These are phyloP conservation scores for Drosophila differens DNA, from an alignment of 2,888 invertebrate genomes.

Conservation along the genomic window DNA sequence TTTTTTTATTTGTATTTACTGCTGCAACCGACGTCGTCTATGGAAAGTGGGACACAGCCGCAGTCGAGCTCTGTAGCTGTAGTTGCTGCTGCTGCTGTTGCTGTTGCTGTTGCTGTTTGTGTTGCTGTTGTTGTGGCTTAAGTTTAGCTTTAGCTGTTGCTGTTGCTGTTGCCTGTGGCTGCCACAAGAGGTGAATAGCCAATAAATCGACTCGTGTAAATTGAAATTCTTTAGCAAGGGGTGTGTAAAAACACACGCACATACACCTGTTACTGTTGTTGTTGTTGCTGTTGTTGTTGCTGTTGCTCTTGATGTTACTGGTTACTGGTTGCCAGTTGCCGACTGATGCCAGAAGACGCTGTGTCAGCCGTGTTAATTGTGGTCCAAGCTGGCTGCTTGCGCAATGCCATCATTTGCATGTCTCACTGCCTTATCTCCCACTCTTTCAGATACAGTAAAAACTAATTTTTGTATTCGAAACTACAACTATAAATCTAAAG, in stretches of 20 bases:
- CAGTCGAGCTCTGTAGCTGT: conserved; percentile 27
- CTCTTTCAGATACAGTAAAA: conserved; percentile 17
- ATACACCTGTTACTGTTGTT: conserved; percentile 63
- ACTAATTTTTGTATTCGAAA: background rate
- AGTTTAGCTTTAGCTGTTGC: background rate
- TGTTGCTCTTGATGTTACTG: conserved; percentile 18
- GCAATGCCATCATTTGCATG: conserved; percentile 70
- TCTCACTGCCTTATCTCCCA: conserved; percentile 19
- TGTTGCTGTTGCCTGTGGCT: conserved; percentile 28
- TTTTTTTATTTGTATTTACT: conserved; percentile 42
- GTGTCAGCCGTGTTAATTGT: conserved; percentile 53
- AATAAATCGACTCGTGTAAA: conserved; percentile 83
- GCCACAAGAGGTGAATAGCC: conserved; percentile 84
- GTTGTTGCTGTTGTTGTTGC: conserved; percentile 4
- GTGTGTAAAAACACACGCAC: conserved; percentile 39
- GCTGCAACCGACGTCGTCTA: conserved; percentile 57
- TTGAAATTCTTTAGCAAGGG: conserved; percentile 74
- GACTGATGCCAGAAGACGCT: conserved; percentile 30
- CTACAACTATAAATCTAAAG: background rate
- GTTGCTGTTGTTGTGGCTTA: conserved; percentile 6
- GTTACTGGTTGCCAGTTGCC: background rate
- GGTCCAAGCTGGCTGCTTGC: conserved; percentile 57
- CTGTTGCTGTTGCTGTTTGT: background rate
- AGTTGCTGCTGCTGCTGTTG: conserved; percentile 7
- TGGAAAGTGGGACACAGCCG: conserved; percentile 78